These are phyloP conservation scores for Ornithoptera alexandrae DNA, from an alignment of 2,888 invertebrate genomes.

Conservation along the genomic window DNA sequence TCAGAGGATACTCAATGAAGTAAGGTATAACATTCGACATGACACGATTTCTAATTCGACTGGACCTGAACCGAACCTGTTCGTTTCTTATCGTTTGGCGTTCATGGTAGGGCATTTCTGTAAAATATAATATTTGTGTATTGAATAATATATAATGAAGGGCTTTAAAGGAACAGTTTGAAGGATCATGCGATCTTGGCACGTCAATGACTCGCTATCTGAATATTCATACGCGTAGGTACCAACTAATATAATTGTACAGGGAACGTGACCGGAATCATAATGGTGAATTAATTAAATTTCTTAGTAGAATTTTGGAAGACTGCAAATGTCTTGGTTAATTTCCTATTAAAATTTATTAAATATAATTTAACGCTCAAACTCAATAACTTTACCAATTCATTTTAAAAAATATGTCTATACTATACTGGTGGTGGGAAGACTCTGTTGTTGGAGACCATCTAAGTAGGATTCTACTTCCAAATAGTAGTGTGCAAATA, in stretches of 20 bases:
- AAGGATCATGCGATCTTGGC: slow-evolving; percentile 30
- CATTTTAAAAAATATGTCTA: too few species aligned
- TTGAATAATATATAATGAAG: slow-evolving; percentile 34
- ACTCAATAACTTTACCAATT: neutral
- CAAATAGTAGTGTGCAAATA: too few species aligned
- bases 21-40: too few species aligned
- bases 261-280: slow-evolving; percentile 47
- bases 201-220: slow-evolving; percentile 40
- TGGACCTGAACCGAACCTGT: too few species aligned
- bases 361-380: neutral
- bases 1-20: too few species aligned
- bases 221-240: slow-evolving; percentile 56
- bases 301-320: slow-evolving; percentile 22
- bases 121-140: neutral
- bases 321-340: slow-evolving; percentile 6
- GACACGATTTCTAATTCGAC: too few species aligned
- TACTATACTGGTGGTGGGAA: too few species aligned
- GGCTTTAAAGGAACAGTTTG: slow-evolving; percentile 31
- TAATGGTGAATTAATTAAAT: slow-evolving; percentile 41
- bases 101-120: too few species aligned
- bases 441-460: too few species aligned
- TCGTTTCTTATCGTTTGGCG: too few species aligned
- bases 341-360: slow-evolving; percentile 14
- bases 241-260: slow-evolving; percentile 42
- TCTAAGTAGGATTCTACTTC: too few species aligned